Evolutionary conservation across 2,888 invertebrate species (phyloP).

Genomic region (Cephus spinipes): DNA sequence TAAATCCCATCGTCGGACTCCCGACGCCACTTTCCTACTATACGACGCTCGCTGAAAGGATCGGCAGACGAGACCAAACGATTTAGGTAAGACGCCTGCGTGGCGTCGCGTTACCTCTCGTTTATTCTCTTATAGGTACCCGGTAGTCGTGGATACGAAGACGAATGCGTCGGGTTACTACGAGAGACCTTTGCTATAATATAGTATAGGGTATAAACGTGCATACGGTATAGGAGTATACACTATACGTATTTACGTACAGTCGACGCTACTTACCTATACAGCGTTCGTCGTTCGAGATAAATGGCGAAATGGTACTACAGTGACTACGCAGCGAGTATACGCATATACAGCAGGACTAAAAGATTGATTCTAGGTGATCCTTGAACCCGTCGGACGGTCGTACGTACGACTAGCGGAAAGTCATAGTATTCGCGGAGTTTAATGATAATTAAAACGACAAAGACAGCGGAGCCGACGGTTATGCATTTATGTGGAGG

Average conservation of each 20-base stretch:
- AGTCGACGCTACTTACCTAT: not conserved
- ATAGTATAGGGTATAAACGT: not conserved
- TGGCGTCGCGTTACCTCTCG: not conserved
- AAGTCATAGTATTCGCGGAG: not conserved
- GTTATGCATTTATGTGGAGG: constrained; percentile 34
- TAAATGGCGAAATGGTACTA: not conserved
- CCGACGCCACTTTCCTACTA: not conserved
- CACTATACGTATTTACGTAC: not conserved
- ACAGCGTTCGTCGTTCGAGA: not conserved
- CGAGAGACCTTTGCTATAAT: not conserved
- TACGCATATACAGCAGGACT: not conserved
- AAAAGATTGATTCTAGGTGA: not conserved
- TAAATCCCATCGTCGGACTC: not conserved
- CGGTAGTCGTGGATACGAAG: not conserved
- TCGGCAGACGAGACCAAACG: not conserved
- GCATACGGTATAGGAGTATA: not conserved
- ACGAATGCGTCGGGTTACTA: not conserved
- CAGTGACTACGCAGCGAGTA: not conserved
- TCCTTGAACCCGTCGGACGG: not conserved
- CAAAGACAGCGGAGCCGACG: not conserved
- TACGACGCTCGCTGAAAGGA: not conserved
- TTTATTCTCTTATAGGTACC: not conserved
- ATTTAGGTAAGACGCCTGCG: not conserved
- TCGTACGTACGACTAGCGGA: not conserved
- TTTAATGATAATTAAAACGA: constrained; percentile 9